These are phyloP conservation scores for Lasioglossum marginatum DNA, from an alignment of 2,888 invertebrate genomes.

Conservation along the genomic window DNA sequence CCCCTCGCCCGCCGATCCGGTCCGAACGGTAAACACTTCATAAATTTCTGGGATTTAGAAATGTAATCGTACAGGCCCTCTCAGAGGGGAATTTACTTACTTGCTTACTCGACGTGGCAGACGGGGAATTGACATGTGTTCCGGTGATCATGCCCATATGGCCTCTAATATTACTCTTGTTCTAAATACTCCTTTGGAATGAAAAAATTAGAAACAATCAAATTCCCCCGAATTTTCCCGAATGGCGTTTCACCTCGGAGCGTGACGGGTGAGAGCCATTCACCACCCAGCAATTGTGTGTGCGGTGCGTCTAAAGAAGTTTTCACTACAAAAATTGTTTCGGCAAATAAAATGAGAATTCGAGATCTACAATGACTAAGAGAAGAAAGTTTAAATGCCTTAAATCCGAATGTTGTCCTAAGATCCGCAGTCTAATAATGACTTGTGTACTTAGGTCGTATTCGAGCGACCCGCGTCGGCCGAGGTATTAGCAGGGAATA, in stretches of 20 bases:
- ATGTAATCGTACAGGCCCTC: neutral
- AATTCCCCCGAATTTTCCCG: no score
- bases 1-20: neutral
- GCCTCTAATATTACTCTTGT: neutral
- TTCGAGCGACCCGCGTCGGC: neutral
- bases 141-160: neutral
- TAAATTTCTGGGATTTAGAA: slow-evolving; percentile 5
- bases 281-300: no score
- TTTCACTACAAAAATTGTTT: no score
- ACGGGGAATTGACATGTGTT: neutral
- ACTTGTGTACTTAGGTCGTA: neutral
- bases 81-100: neutral
- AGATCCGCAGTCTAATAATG: neutral
- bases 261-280: no score
- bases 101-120: neutral
- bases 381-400: neutral
- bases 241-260: no score
- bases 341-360: no score
- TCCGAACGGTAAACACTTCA: neutral
- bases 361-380: no score
- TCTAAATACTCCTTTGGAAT: neutral
- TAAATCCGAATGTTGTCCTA: neutral
- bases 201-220: no score
- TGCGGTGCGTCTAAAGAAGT: no score
- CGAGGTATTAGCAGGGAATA: neutral